These are phyloP conservation scores for Oasisia sp. DNA, from an alignment of 2,888 invertebrate genomes.

Conservation along the genomic window DNA sequence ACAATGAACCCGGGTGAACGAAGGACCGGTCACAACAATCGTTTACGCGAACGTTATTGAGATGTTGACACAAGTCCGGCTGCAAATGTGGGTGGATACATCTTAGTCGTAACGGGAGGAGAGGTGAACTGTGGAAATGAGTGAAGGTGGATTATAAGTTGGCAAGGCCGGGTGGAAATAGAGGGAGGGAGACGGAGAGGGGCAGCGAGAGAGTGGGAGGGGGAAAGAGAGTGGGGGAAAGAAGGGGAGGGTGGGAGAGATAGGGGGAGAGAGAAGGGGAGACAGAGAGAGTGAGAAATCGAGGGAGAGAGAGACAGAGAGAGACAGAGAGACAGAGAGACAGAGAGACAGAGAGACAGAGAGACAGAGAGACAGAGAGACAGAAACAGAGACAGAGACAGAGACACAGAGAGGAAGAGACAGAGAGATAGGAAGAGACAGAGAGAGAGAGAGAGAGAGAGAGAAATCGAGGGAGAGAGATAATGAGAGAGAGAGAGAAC, in stretches of 20 bases:
- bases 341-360: neutral
- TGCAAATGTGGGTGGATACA: too few species aligned
- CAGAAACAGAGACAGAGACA: too few species aligned
- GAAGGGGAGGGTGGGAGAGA: neutral
- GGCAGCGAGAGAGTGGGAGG: too few species aligned
- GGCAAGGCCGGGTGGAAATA: neutral
- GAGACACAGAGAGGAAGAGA: slow-evolving; percentile 13
- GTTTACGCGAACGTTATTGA: too few species aligned
- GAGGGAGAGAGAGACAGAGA: slow-evolving; percentile 18
- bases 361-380: neutral
- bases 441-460: neutral
- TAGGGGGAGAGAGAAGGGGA: neutral
- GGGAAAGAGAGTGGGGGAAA: neutral
- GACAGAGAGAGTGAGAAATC: neutral
- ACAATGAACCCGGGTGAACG: too few species aligned
- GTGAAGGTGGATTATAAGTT: neutral
- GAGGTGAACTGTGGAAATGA: neutral
- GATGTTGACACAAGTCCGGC: too few species aligned
- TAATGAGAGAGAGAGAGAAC: neutral
- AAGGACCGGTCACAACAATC: too few species aligned
- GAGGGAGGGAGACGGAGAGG: neutral
- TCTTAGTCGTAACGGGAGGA: too few species aligned
- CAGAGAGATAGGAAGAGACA: neutral
- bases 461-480: neutral
- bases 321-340: slow-evolving; percentile 3